A percentile compares a stretch with the other conserved stretches of the same genome.
Evolutionary conservation across 1,140 invertebrate species (phyloP).

Genomic region (Dendroctonus ponderosae): DNA sequence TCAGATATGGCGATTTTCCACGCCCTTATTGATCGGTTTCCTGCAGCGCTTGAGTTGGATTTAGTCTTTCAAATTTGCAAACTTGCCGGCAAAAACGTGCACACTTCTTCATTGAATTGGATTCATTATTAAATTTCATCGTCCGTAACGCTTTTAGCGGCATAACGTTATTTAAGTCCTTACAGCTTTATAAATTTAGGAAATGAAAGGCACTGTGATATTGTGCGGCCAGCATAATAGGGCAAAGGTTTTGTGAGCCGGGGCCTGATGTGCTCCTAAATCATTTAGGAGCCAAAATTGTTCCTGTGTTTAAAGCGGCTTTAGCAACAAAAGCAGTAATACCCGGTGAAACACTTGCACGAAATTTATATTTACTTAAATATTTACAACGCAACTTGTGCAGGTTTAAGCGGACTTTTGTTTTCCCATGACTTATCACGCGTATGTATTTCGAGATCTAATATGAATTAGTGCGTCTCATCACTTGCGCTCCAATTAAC

Average conservation of each 20-base stretch:
- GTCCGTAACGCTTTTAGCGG: slow-evolving; percentile 7
- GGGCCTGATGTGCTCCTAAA: slow-evolving; percentile 15
- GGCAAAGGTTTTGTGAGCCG: slow-evolving; percentile 16
- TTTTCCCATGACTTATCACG: too few species aligned
- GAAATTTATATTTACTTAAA: slow-evolving; percentile 2
- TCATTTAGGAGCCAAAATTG: slow-evolving; percentile 16
- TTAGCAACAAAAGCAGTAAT: slow-evolving; percentile 3
- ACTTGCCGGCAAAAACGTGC: too few species aligned
- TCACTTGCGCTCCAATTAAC: too few species aligned
- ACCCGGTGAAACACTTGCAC: neutral
- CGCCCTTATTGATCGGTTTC: too few species aligned
- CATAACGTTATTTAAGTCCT: slow-evolving; percentile 18
- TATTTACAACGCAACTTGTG: neutral
- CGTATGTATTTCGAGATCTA: too few species aligned
- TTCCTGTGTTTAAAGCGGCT: slow-evolving; percentile 13
- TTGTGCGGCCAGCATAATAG: slow-evolving; percentile 16
- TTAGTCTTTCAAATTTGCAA: too few species aligned
- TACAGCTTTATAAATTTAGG: slow-evolving; percentile 19
- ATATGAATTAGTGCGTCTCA: too few species aligned
- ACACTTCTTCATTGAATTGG: neutral
- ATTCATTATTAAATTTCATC: slow-evolving; percentile 12
- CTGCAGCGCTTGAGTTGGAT: too few species aligned
- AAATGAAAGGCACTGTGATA: slow-evolving; percentile 14
- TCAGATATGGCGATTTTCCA: too few species aligned
- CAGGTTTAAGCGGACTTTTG: too few species aligned